Evolutionary conservation across 2,113 vertebrate species (phyloP).

Genomic region (Paramisgurnus dabryanus): DNA sequence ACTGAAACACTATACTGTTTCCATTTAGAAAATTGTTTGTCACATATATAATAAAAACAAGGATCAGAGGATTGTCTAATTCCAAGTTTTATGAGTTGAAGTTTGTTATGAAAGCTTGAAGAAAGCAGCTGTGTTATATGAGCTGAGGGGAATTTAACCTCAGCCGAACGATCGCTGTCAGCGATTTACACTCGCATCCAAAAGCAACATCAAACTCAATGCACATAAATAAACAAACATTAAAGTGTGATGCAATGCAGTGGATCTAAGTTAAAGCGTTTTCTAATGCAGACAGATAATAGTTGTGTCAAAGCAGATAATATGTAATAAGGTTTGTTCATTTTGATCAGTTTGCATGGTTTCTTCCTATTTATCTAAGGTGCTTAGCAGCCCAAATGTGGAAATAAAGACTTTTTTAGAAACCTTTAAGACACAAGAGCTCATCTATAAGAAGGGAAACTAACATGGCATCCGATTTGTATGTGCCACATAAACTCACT

Average conservation of each 20-base stretch:
- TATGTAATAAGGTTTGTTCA: background rate
- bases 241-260: background rate
- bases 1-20: too few species aligned
- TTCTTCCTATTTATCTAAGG: background rate
- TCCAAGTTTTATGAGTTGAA: too few species aligned
- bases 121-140: background rate
- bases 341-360: background rate
- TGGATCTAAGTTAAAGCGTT: background rate
- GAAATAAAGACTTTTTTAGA: background rate
- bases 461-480: background rate
- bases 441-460: background rate
- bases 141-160: background rate
- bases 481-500: background rate
- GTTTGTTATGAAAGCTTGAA: background rate
- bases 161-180: background rate
- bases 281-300: background rate
- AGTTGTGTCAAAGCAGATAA: background rate
- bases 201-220: slow-evolving; percentile 14
- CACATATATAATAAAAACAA: background rate
- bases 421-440: background rate
- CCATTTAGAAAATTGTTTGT: too few species aligned
- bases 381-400: background rate
- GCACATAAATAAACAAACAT: too few species aligned
- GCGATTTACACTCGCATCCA: background rate
- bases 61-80: background rate